Base-by-base conservation (phyloP, 2,797 vertebrate genomes). In the Mastacembelus armatus region DNA sequence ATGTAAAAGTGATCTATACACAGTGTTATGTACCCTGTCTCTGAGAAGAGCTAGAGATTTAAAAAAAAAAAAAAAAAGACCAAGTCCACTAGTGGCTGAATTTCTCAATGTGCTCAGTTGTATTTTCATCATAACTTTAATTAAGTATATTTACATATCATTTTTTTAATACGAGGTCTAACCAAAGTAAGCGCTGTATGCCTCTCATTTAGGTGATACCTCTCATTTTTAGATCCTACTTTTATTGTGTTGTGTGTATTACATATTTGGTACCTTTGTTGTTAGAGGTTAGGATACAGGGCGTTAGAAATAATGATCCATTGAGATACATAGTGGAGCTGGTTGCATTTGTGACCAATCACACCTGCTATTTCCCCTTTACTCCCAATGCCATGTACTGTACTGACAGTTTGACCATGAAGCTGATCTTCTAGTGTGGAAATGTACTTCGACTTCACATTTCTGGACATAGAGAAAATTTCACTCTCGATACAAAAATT, bases 251-350 rank as follows among this genome's bases (percentile, higher is more conserved):
- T 27, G 4, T 29, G 29, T 29, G 4, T n/a, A n/a, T n/a, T n/a
- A n/a, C n/a, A n/a, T n/a, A n/a, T n/a, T 35, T n/a, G 18, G 43
- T 51, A 32, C 64, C 54, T 39, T 27, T 49, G 32, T 48, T 54
- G 29, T 33, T 22, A 6, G 1, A 32, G 54, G 18, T 59, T 11
- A 27, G 42, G 49, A 54, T 50, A 40, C 35, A 6, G 9, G 10
- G 5, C 18, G 27, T n/a, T 19, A 43, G 54, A 21, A 15, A 38
- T 26, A 44, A 6, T 57, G 39, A 62, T n/a, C 42, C 48, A 67
- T 71, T 51, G 66, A 47, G 39, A 71, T 48, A 32, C 15, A 71
- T 52, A 60, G 51, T 33, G 24, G n/a, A 32, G 55, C 10, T 36
- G 8, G 16, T 18, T 64, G 19, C 18, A 59, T 72, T 38, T 4